Evolutionary conservation across 2,113 vertebrate genomes (phyloP), one percentile per base, ranked within the genome.

Genomic region (Istiophorus platypterus): DNA sequence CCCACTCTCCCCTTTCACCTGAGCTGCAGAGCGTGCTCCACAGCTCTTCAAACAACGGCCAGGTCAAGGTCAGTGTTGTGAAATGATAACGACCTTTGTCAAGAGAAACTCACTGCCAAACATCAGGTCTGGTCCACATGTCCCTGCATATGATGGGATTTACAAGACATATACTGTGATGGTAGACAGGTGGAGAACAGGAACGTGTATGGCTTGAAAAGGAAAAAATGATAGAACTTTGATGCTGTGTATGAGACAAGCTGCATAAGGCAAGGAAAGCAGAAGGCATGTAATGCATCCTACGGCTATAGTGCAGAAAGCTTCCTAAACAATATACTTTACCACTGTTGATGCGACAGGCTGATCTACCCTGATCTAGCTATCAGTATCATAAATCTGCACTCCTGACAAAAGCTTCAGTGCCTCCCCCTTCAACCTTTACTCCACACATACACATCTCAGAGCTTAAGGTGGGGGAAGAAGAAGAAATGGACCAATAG

Each of bases 11-110:
- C 17, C 57, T 71, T 29, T 85, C 72, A 85, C 71, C 77, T 69
- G 49, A 81, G 72, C 58, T 20, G 68, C 45, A 37, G 39, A 72
- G 24, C n/a, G 11, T 15, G 17, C 54, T 24, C 37, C 47, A 39
- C 77, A 76, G 71, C 81, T 80, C 78, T 88, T 90, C 85, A 91
- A 85, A 91, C 63, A 83, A 61, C 76, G 65, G 59, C 75, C 39
- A 41, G 79, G 88, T 81, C 77, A 72, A 88, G 78, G 77, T 89
- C 73, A 85, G 73, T 8, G 4, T 64, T 78, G 58, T 88, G 89
- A 78, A 88, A 88, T 79, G 72, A 52, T 77, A 59, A 80, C 58
- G 37, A 56, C 51, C 58, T 79, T 75, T 74, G 47, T 27, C 20
- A 68, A 77, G 57, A 52, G 27, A 67, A 31, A 69, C 37, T 76